phyloP scores from a whole-genome alignment of 2,888 invertebrate genomes.

The Frankliniella fusca region DNA sequence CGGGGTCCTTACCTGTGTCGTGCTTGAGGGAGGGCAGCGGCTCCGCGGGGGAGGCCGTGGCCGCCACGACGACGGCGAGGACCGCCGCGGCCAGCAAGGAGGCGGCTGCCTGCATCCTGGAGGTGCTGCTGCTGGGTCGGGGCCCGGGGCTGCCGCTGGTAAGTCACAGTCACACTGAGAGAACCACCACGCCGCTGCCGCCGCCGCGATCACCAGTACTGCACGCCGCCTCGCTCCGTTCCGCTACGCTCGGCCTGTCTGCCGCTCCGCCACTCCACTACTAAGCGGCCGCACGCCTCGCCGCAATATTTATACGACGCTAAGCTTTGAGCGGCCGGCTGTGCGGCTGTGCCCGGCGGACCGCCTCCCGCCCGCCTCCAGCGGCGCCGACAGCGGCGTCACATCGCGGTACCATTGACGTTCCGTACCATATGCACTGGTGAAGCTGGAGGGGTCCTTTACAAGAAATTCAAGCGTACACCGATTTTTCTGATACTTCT shows the following conservation, averaged over 20 bases:
- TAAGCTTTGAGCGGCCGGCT: background rate
- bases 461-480: too few relatives aligned
- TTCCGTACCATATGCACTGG: too few relatives aligned
- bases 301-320: slow-evolving; percentile 16
- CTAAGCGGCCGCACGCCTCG: slow-evolving; percentile 4
- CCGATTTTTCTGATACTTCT: too few relatives aligned
- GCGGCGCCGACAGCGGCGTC: too few relatives aligned
- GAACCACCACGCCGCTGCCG: background rate
- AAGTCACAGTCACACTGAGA: background rate
- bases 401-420: too few relatives aligned
- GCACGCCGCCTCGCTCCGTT: background rate
- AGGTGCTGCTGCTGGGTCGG: background rate
- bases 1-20: background rate
- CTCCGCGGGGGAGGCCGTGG: background rate
- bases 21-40: background rate
- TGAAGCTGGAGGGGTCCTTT: too few relatives aligned
- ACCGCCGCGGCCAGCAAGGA: background rate
- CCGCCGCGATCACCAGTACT: background rate
- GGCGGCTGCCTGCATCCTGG: too few relatives aligned
- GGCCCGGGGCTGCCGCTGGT: background rate
- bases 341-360: background rate
- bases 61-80: background rate
- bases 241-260: background rate
- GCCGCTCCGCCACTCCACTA: slow-evolving; percentile 1
- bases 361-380: background rate